phyloP scores from a whole-genome alignment of 1,140 invertebrate genomes.

The Aleiodes sp. region DNA sequence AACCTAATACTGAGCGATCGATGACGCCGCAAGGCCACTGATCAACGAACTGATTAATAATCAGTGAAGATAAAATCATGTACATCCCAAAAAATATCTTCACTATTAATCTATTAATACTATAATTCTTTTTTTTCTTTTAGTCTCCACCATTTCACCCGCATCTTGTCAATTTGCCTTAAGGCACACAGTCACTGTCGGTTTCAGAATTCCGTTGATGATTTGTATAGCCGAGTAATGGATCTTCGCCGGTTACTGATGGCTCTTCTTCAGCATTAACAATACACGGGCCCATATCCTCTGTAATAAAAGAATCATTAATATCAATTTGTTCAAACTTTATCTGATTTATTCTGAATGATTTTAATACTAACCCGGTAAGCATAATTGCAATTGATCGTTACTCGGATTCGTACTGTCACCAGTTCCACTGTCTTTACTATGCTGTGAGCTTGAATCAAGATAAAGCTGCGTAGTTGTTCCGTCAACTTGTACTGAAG shows the following conservation, averaged over 20 bases:
- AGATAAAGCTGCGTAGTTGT: constrained; percentile 57
- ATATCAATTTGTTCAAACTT: too few species aligned
- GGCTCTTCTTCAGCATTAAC: constrained; percentile 57
- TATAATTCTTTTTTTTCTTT: constrained; percentile 33
- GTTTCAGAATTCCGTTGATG: constrained; percentile 56
- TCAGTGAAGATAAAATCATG: background rate
- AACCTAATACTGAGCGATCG: constrained; percentile 35
- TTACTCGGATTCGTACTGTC: constrained; percentile 70
- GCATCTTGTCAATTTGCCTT: constrained; percentile 35
- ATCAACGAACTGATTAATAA: constrained; percentile 21
- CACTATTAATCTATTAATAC: constrained; percentile 32
- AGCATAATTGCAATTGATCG: constrained; percentile 65
- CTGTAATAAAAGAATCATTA: constrained; percentile 42
- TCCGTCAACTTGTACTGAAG: constrained; percentile 41
- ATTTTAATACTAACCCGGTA: constrained; percentile 53
- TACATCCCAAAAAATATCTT: background rate
- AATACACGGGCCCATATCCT: constrained; percentile 50
- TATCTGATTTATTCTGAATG: constrained; percentile 1
- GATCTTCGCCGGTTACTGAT: constrained; percentile 51
- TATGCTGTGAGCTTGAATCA: constrained; percentile 65
- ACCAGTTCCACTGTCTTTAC: constrained; percentile 71
- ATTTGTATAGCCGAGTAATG: constrained; percentile 59
- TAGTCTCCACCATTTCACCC: background rate
- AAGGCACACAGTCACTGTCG: constrained; percentile 52
- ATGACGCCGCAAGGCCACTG: constrained; percentile 18